phyloP scores from a whole-genome alignment of 2,888 invertebrate genomes.

The Hyposoter dolosus region DNA sequence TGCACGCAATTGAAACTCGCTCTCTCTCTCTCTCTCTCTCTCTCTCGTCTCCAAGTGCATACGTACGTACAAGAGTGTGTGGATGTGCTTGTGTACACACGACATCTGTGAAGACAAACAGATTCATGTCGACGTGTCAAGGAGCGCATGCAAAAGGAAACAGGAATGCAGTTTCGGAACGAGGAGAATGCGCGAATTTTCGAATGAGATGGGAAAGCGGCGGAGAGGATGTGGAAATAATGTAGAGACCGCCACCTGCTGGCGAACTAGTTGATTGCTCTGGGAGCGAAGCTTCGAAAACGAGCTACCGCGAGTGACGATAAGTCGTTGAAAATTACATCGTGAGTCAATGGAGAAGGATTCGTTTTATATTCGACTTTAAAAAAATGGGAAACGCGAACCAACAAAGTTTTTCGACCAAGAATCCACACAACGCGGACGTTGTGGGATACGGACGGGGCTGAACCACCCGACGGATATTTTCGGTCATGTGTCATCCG shows the following conservation, averaged over 20 bases:
- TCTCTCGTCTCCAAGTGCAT: neutral
- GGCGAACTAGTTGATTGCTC: neutral
- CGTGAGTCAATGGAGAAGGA: neutral
- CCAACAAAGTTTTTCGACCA: neutral
- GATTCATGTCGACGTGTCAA: slow-evolving; percentile 17
- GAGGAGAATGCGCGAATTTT: slow-evolving; percentile 29
- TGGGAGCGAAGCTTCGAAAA: neutral
- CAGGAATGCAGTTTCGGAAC: slow-evolving; percentile 12
- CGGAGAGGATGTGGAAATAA: neutral
- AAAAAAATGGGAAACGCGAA: no score
- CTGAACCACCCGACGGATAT: slow-evolving; percentile 69
- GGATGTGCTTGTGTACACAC: neutral
- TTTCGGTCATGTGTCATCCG: slow-evolving; percentile 78
- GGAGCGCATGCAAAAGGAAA: neutral
- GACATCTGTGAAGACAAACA: slow-evolving; percentile 10
- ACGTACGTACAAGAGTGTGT: neutral
- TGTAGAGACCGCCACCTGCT: neutral
- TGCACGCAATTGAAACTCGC: slow-evolving; percentile 44
- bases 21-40: no score
- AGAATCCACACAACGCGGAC: neutral
- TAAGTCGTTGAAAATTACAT: neutral
- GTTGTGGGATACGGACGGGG: neutral
- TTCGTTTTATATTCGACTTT: neutral
- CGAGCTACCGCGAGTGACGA: neutral
- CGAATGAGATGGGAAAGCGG: slow-evolving; percentile 6